Conservation (phyloP, 2,113 vertebrate genomes). For the Vombatus ursinus region DNA sequence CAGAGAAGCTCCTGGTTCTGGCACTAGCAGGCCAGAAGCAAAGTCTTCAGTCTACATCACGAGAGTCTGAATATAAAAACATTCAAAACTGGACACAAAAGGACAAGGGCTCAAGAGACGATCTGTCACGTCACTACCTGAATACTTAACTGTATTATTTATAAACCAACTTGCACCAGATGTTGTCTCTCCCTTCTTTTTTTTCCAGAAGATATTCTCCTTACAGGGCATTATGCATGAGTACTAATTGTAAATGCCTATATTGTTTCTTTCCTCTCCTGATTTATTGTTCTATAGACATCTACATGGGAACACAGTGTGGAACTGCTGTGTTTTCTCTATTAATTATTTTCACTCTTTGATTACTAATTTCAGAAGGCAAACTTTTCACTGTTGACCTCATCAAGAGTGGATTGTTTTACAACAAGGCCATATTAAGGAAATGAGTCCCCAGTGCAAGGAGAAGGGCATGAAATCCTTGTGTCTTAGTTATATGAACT, state of each 20-base stretch:
- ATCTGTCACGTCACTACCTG: slow-evolving; percentile 75
- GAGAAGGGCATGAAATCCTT: slow-evolving; percentile 78
- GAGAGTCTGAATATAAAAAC: slow-evolving; percentile 68
- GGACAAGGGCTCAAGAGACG: slow-evolving; percentile 76
- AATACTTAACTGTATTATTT: slow-evolving; percentile 63
- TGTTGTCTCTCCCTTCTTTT: slow-evolving; percentile 64
- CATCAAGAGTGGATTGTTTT: slow-evolving; percentile 64
- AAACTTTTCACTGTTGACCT: slow-evolving; percentile 74
- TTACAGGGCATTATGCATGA: slow-evolving; percentile 71
- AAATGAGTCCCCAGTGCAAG: slow-evolving; percentile 77
- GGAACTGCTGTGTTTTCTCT: slow-evolving; percentile 69
- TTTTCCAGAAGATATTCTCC: slow-evolving; percentile 75
- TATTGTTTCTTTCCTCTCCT: slow-evolving; percentile 75
- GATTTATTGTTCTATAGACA: slow-evolving; percentile 79
- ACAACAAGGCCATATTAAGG: slow-evolving; percentile 70
- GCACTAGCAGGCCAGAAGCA: slow-evolving; percentile 74
- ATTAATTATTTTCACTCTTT: slow-evolving; percentile 78
- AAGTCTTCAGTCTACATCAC: slow-evolving; percentile 52
- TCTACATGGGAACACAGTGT: slow-evolving; percentile 70
- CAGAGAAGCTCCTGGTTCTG: slow-evolving; percentile 73
- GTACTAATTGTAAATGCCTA: slow-evolving; percentile 76
- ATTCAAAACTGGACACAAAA: slow-evolving; percentile 77
- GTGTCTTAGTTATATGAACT: slow-evolving; percentile 79
- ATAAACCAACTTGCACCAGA: slow-evolving; percentile 69
- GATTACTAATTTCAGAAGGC: slow-evolving; percentile 77